phyloP scores from a whole-genome alignment of 1,140 invertebrate species.

The Idris sp. region DNA sequence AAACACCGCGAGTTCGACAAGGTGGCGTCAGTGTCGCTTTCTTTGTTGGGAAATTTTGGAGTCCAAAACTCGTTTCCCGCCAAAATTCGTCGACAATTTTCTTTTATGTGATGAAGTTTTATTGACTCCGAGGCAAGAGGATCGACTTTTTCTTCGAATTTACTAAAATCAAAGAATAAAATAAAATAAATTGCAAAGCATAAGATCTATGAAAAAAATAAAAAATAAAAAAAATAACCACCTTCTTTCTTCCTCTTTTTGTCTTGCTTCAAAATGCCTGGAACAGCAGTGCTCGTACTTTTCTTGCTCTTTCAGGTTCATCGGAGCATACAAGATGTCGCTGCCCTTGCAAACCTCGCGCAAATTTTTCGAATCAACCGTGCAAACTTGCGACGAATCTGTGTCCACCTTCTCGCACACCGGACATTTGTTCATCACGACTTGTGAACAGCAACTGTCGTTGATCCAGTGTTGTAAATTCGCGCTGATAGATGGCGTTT shows the following conservation, averaged over 20 bases:
- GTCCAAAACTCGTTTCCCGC: conserved; percentile 71
- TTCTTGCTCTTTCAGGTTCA: conserved; percentile 34
- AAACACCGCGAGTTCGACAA: conserved; percentile 78
- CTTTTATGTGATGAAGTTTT: conserved; percentile 55
- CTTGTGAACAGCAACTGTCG: conserved; percentile 72
- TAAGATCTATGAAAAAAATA: too few species aligned
- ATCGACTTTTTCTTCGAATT: conserved; percentile 76
- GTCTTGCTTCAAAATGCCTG: conserved; percentile 14
- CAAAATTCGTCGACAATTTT: conserved; percentile 70
- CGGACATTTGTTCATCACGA: conserved; percentile 73
- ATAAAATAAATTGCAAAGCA: too few species aligned
- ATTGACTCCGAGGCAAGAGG: conserved; percentile 75
- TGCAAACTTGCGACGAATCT: conserved; percentile 57
- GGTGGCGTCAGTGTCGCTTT: conserved; percentile 30
- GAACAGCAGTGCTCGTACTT: conserved; percentile 63
- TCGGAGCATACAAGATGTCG: conserved; percentile 67
- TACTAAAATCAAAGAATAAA: conserved; percentile 9
- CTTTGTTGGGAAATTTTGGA: conserved; percentile 67
- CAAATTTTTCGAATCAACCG: conserved; percentile 30
- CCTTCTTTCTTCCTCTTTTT: conserved; percentile 17
- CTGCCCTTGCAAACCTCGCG: conserved; percentile 64
- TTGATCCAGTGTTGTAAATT: conserved; percentile 75
- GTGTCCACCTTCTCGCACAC: conserved; percentile 59
- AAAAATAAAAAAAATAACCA: background rate
- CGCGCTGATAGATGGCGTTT: conserved; percentile 48